Evolutionary conservation across 1,140 invertebrate species (phyloP).

Genomic region (Asbolus verrucosus): DNA sequence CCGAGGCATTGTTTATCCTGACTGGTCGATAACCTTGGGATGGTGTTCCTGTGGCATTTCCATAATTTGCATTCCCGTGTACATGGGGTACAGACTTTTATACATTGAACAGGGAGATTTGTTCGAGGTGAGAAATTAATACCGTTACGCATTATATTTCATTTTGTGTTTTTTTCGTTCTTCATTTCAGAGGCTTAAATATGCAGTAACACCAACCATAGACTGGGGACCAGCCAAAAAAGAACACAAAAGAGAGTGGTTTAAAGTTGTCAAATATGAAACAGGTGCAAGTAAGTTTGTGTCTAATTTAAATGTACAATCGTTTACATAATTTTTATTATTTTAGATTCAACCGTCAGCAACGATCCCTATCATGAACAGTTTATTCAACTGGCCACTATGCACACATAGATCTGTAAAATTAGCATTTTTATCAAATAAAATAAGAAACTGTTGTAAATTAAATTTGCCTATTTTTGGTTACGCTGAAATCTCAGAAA

Average conservation of each 20-base stretch:
- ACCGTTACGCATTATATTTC: background rate
- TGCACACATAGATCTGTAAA: slow-evolving; percentile 2
- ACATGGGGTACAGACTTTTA: slow-evolving; percentile 57
- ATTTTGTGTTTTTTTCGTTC: background rate
- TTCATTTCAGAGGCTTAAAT: slow-evolving; percentile 30
- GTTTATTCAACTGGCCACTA: slow-evolving; percentile 28
- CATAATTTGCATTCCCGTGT: slow-evolving; percentile 70
- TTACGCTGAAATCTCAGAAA: background rate
- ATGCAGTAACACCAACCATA: slow-evolving; percentile 7
- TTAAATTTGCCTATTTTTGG: background rate
- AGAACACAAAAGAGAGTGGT: slow-evolving; percentile 39
- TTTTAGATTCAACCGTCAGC: slow-evolving; percentile 7
- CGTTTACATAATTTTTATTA: too few relatives aligned
- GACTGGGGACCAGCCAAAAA: slow-evolving; percentile 38
- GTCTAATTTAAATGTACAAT: too few relatives aligned
- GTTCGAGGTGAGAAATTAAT: slow-evolving; percentile 30
- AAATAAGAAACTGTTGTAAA: too few relatives aligned
- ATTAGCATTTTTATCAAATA: background rate
- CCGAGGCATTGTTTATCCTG: slow-evolving; percentile 69
- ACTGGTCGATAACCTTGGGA: slow-evolving; percentile 71
- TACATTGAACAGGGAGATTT: slow-evolving; percentile 50
- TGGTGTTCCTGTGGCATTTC: slow-evolving; percentile 71
- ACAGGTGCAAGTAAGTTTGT: too few relatives aligned
- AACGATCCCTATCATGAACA: slow-evolving; percentile 35
- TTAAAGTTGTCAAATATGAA: slow-evolving; percentile 28